Conservation (phyloP, 2,113 vertebrate genomes). For the Ammodytes marinus region DNA sequence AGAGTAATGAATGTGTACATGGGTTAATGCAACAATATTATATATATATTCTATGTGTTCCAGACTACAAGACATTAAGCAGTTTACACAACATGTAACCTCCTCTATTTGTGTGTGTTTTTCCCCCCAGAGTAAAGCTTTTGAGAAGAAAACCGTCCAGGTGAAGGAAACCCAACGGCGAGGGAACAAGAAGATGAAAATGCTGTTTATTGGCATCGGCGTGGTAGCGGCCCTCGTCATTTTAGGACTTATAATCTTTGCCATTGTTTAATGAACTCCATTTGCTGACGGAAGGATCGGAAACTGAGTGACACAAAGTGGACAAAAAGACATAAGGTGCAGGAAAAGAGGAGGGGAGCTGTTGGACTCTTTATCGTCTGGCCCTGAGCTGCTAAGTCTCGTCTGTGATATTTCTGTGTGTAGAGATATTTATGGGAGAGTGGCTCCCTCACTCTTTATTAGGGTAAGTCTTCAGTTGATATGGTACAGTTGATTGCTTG, state of each 20-base stretch:
- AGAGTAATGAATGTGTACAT: too few species aligned
- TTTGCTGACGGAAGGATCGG: neutral
- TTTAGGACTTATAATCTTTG: slow-evolving; percentile 68
- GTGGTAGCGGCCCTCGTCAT: slow-evolving; percentile 41
- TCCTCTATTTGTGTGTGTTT: slow-evolving; percentile 11
- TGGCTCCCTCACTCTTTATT: slow-evolving; percentile 8
- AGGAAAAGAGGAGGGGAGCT: slow-evolving; percentile 28
- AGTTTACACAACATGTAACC: neutral
- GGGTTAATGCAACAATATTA: too few species aligned
- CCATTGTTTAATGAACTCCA: neutral
- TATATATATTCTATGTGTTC: neutral
- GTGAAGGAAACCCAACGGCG: slow-evolving; percentile 79
- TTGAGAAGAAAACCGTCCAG: slow-evolving; percentile 75
- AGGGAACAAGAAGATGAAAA: slow-evolving; percentile 79
- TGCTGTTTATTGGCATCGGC: slow-evolving; percentile 49
- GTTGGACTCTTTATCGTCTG: slow-evolving; percentile 10
- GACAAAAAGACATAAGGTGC: slow-evolving; percentile 8
- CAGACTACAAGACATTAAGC: neutral
- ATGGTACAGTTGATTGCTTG: slow-evolving; percentile 71
- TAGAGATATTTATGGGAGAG: slow-evolving; percentile 52
- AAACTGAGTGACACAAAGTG: slow-evolving; percentile 5
- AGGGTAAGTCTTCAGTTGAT: slow-evolving; percentile 42
- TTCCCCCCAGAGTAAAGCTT: slow-evolving; percentile 74
- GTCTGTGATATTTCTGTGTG: slow-evolving; percentile 30
- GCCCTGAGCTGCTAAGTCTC: slow-evolving; percentile 30